A percentile compares a stretch with the other conserved stretches of the same genome.
Conservation (phyloP, 2,888 invertebrate genomes). For the Barypeithes pellucidus region DNA sequence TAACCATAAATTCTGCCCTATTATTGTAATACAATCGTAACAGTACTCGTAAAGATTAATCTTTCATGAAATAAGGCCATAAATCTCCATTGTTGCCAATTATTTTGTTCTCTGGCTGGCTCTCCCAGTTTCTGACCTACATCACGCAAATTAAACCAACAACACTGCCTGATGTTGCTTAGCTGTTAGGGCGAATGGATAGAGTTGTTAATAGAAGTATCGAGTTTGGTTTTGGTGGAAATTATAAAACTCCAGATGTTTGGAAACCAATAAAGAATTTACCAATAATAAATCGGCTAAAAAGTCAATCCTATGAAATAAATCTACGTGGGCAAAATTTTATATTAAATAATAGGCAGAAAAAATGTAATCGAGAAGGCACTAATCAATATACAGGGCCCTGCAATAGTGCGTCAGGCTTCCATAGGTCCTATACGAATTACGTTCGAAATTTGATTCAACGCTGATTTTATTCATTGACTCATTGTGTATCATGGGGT, state of each 20-base stretch:
- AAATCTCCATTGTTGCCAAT: constrained; percentile 50
- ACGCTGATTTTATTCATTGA: too few species aligned
- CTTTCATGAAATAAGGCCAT: constrained; percentile 48
- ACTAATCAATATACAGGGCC: too few species aligned
- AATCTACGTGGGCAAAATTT: too few species aligned
- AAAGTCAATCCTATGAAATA: not conserved
- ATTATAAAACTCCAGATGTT: constrained; percentile 5
- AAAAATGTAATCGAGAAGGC: too few species aligned
- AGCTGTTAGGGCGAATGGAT: constrained; percentile 34
- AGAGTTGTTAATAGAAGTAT: constrained; percentile 39
- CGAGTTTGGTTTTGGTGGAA: constrained; percentile 23
- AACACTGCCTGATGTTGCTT: constrained; percentile 38
- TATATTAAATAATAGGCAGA: too few species aligned
- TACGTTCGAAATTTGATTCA: too few species aligned
- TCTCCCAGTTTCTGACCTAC: constrained; percentile 43
- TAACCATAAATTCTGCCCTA: constrained; percentile 30
- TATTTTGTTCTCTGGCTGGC: constrained; percentile 41
- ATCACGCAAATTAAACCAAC: constrained; percentile 47
- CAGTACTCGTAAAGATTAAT: constrained; percentile 35
- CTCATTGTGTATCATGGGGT: too few species aligned
- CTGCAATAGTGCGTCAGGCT: too few species aligned
- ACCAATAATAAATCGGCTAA: not conserved
- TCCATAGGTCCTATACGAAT: too few species aligned
- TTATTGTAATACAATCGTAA: constrained; percentile 38
- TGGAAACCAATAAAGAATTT: not conserved